Evolutionary conservation across 2,797 vertebrate species (phyloP).

Genomic region (Otus scops): DNA sequence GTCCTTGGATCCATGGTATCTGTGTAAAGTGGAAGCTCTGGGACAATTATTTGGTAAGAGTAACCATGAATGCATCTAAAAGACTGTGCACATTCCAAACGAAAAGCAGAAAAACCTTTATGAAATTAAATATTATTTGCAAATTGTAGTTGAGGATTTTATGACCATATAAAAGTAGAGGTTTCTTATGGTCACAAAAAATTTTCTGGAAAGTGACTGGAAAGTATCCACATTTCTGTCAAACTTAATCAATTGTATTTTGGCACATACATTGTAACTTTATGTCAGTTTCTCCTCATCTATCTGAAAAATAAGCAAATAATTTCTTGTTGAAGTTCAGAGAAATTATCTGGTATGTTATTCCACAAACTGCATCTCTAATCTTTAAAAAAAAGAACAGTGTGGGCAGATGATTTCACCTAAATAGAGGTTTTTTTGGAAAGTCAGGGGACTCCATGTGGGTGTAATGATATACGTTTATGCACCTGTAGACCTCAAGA

Average conservation of each 20-base stretch:
- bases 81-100: background rate
- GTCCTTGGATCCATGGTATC: background rate
- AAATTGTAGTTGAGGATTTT: background rate
- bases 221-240: background rate
- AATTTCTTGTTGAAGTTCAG: background rate
- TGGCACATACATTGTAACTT: background rate
- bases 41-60: background rate
- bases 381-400: slow-evolving; percentile 29
- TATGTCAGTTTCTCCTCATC: background rate
- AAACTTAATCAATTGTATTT: background rate
- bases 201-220: background rate
- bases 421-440: background rate
- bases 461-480: slow-evolving; percentile 38
- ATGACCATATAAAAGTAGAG: background rate
- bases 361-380: slow-evolving; percentile 11
- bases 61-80: background rate
- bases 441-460: slow-evolving; percentile 38
- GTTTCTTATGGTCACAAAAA: background rate
- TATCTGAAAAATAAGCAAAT: background rate
- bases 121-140: background rate
- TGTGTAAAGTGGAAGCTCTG: slow-evolving; percentile 28
- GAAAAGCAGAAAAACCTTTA: background rate
- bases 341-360: background rate
- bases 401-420: slow-evolving; percentile 43
- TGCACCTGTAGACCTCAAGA: slow-evolving; percentile 35